Percentiles rank a stretch among this genome's conserved stretches.
Evolutionary conservation across 1,140 invertebrate genomes (phyloP).

Genomic region (Chionoecetes opilio): DNA sequence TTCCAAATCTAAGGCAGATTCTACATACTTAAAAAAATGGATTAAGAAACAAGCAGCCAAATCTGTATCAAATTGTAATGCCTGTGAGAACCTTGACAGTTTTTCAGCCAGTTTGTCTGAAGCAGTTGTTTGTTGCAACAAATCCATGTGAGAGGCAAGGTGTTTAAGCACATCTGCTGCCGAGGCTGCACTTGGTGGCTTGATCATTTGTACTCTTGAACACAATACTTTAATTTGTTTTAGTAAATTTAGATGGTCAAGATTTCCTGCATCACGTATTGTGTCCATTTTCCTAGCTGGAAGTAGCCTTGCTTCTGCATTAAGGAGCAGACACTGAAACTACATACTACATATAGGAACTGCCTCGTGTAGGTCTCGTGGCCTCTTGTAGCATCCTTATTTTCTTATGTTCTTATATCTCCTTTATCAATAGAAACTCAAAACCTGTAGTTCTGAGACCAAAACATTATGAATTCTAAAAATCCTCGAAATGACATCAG

Average conservation of each 20-base stretch:
- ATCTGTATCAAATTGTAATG: background rate
- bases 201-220: conserved; percentile 48
- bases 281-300: background rate
- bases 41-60: conserved; percentile 34
- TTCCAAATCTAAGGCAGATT: conserved; percentile 53
- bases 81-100: background rate
- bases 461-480: too few relatives aligned
- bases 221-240: conserved; percentile 40
- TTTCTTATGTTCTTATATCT: too few relatives aligned
- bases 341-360: too few relatives aligned
- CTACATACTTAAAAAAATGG: conserved; percentile 50
- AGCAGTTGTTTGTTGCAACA: background rate
- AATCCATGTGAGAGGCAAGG: conserved; percentile 21
- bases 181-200: background rate
- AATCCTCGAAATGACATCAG: too few relatives aligned
- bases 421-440: too few relatives aligned
- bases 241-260: background rate
- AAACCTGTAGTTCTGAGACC: too few relatives aligned
- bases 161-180: background rate
- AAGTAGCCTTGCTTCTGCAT: too few relatives aligned
- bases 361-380: too few relatives aligned
- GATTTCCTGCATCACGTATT: background rate
- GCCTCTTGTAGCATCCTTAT: too few relatives aligned
- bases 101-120: background rate
- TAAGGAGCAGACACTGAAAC: too few relatives aligned